These are phyloP conservation scores for Pristionchus exspectatus DNA, from an alignment of 2,888 invertebrate species.

Conservation along the genomic window DNA sequence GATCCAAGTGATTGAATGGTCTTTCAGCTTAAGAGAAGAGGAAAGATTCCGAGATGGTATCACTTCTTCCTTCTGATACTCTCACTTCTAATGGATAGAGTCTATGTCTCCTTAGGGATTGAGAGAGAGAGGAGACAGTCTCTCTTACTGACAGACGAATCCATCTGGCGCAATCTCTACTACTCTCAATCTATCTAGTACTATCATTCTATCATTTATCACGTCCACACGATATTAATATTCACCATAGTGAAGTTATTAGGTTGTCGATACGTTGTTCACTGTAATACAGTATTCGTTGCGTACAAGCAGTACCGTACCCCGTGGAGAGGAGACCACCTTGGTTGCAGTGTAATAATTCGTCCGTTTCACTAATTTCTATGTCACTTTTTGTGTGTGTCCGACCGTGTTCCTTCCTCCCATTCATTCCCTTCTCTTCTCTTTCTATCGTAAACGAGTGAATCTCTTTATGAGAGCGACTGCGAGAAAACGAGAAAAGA, in stretches of 20 bases:
- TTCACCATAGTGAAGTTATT: no score
- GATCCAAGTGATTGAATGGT: conserved; percentile 42
- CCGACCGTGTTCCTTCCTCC: conserved; percentile 35
- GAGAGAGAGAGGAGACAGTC: not conserved
- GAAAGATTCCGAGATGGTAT: conserved; percentile 32
- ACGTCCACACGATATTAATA: no score
- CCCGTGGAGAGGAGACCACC: not conserved
- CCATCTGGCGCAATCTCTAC: not conserved
- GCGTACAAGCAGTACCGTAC: not conserved
- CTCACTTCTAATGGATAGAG: conserved; percentile 10
- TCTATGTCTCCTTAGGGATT: not conserved
- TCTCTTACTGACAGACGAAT: conserved; percentile 5
- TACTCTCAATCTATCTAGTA: not conserved
- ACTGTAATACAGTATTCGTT: not conserved
- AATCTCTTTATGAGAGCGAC: conserved; percentile 47
- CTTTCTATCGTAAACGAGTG: conserved; percentile 49
- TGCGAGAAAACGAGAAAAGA: conserved; percentile 43
- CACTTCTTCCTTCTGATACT: not conserved
- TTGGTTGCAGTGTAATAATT: conserved; percentile 27
- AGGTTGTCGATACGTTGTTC: no score
- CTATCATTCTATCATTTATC: not conserved
- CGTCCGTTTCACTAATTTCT: conserved; percentile 29
- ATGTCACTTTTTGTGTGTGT: conserved; percentile 45
- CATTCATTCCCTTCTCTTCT: conserved; percentile 48
- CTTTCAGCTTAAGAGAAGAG: conserved; percentile 6